Conservation (phyloP, 1,140 invertebrate species). For the Manduca sexta region DNA sequence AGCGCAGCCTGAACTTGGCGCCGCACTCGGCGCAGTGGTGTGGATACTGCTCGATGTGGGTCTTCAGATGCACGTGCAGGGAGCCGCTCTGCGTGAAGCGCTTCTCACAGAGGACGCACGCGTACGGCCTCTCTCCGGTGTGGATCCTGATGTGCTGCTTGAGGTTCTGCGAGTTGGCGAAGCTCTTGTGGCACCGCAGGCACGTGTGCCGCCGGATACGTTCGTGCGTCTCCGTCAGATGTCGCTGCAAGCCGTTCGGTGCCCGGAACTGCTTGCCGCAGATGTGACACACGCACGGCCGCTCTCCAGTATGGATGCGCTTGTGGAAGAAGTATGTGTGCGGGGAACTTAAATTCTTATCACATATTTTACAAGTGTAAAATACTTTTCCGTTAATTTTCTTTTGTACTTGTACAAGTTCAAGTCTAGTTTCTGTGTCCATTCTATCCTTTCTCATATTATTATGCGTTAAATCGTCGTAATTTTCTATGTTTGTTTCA, state of each 20-base stretch:
- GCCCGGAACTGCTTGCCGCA: constrained; percentile 84
- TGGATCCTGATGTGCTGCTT: constrained; percentile 79
- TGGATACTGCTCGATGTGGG: constrained; percentile 74
- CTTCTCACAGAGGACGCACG: constrained; percentile 73
- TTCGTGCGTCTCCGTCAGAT: constrained; percentile 78
- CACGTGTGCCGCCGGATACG: constrained; percentile 74
- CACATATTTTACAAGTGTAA: constrained; percentile 76
- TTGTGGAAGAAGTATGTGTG: constrained; percentile 77
- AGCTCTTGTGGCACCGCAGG: constrained; percentile 71
- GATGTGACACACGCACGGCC: constrained; percentile 81
- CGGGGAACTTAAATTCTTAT: constrained; percentile 75
- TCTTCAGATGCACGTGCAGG: constrained; percentile 61
- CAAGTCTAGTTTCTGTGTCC: constrained; percentile 40
- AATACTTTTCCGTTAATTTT: constrained; percentile 50
- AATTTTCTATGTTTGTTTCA: constrained; percentile 19
- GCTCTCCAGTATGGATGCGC: constrained; percentile 81
- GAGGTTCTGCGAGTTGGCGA: constrained; percentile 72
- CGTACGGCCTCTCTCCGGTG: constrained; percentile 77
- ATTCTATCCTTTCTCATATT: constrained; percentile 44
- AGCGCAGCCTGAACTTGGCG: constrained; percentile 75
- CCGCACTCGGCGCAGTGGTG: constrained; percentile 77
- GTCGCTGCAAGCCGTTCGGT: constrained; percentile 75
- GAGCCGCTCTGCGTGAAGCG: constrained; percentile 64
- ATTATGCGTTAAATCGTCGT: constrained; percentile 43
- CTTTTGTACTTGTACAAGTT: constrained; percentile 34